Evolutionary conservation across 2,888 invertebrate genomes (phyloP).

Genomic region (Erebia aethiops): DNA sequence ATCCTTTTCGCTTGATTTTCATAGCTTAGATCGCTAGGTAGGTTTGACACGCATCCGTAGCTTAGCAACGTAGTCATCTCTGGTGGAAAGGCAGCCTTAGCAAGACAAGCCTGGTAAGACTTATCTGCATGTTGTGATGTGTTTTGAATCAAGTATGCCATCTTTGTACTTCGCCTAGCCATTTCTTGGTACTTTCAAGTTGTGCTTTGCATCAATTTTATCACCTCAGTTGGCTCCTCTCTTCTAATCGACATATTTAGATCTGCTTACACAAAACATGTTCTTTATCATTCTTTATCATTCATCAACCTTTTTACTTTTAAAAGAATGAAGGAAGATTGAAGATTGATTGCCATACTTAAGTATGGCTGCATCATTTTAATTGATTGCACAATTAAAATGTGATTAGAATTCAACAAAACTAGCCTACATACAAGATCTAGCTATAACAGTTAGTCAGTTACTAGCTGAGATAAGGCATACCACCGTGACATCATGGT

Average conservation of each 20-base stretch:
- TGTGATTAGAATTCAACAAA: background rate
- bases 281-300: background rate
- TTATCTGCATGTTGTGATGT: constrained; percentile 1
- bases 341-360: no score
- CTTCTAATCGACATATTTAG: background rate
- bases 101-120: background rate
- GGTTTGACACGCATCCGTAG: no score
- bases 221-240: background rate
- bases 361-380: no score
- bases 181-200: background rate
- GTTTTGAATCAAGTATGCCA: background rate
- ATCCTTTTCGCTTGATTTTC: no score
- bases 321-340: no score
- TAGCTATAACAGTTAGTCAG: background rate
- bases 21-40: no score
- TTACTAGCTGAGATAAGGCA: constrained; percentile 10
- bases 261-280: background rate
- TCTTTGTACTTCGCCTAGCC: background rate
- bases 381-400: no score
- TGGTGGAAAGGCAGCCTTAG: background rate
- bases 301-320: no score
- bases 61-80: no score
- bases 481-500: constrained; percentile 14
- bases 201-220: background rate
- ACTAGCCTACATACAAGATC: background rate